phyloP scores from a whole-genome alignment of 2,797 vertebrate genomes.

The Eurystomus glaucurus region DNA sequence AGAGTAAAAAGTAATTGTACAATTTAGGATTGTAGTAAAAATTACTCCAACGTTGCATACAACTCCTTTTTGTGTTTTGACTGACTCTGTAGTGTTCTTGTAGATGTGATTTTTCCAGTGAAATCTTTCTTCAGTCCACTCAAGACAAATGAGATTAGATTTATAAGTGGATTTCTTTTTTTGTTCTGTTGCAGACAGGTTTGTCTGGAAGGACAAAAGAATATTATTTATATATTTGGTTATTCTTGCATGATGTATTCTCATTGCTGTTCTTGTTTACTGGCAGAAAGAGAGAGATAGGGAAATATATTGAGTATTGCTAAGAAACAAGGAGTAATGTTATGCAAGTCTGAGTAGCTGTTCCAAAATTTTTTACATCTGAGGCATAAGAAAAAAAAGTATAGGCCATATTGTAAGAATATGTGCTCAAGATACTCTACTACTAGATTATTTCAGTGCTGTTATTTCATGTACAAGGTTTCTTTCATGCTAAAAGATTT shows the following conservation, averaged over 20 bases:
- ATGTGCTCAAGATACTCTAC: neutral
- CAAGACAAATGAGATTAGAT: neutral
- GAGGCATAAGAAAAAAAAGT: neutral
- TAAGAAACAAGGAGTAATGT: neutral
- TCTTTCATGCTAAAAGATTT: neutral
- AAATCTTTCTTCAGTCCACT: neutral
- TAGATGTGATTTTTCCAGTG: conserved; percentile 10
- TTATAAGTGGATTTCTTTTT: neutral
- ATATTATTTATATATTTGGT: neutral
- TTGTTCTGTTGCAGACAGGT: neutral
- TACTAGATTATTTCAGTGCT: neutral
- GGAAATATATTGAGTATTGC: neutral
- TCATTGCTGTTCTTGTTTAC: neutral
- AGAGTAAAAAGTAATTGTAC: neutral
- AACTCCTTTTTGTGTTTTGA: neutral
- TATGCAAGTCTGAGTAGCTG: neutral
- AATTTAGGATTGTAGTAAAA: neutral
- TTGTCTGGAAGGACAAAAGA: neutral
- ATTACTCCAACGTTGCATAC: neutral
- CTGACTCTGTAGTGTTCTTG: neutral
- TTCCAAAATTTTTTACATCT: neutral
- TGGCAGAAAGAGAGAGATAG: neutral
- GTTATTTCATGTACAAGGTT: neutral
- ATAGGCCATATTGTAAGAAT: neutral
- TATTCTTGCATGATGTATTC: neutral